Evolutionary conservation across 2,888 invertebrate genomes (phyloP).

Genomic region (Cosmia trapezina): DNA sequence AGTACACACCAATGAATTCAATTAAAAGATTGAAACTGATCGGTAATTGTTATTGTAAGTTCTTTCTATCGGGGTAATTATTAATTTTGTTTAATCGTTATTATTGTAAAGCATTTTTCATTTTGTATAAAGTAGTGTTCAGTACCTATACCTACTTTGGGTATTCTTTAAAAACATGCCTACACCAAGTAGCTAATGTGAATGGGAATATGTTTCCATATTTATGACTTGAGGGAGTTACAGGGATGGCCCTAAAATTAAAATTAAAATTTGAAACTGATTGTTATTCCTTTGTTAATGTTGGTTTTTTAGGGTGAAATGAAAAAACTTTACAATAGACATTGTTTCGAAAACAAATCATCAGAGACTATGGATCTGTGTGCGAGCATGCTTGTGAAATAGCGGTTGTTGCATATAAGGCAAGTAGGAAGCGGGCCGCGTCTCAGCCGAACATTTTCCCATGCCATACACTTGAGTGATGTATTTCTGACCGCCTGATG

Average conservation of each 20-base stretch:
- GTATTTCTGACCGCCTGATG: constrained; percentile 81
- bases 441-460: constrained; percentile 82
- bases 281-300: constrained; percentile 24
- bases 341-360: constrained; percentile 58
- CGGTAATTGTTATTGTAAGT: constrained; percentile 4
- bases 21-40: constrained; percentile 36
- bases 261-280: constrained; percentile 2
- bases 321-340: constrained; percentile 50
- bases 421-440: constrained; percentile 80
- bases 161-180: constrained; percentile 17
- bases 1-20: constrained; percentile 25
- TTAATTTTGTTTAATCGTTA: constrained; percentile 14
- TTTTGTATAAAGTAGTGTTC: background rate
- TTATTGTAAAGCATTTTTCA: background rate
- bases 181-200: constrained; percentile 3
- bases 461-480: constrained; percentile 83
- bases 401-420: constrained; percentile 83
- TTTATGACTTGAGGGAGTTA: constrained; percentile 36
- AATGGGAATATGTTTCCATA: constrained; percentile 44
- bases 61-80: background rate
- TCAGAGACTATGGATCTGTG: constrained; percentile 60
- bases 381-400: constrained; percentile 69
- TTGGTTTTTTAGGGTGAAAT: constrained; percentile 26
- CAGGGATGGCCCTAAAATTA: constrained; percentile 36
- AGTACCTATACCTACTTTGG: constrained; percentile 1